A percentile compares a stretch with the other conserved stretches of the same genome.
These are phyloP conservation scores for Pachyseris speciosa DNA, from an alignment of 64 coral and sea anemone genomes.

Conservation along the genomic window DNA sequence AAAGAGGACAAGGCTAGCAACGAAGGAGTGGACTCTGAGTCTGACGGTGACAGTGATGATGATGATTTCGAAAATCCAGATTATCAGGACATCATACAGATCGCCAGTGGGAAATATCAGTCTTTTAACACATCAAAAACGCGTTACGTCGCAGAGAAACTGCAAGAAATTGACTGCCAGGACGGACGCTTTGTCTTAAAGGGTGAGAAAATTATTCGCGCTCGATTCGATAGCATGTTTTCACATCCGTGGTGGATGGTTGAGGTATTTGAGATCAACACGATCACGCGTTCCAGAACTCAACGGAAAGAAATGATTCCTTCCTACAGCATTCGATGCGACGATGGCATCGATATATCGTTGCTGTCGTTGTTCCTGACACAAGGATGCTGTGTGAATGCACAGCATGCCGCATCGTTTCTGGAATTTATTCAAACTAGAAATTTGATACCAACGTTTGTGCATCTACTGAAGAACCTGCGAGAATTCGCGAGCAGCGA, in stretches of 20 bases:
- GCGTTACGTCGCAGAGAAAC: not conserved
- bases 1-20: not conserved
- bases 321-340: not conserved
- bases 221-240: conserved; percentile 15
- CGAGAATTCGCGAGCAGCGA: not conserved
- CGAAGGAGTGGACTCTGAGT: not conserved
- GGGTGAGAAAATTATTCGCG: not conserved
- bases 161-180: not conserved
- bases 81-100: not conserved
- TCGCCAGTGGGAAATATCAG: not conserved
- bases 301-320: not conserved
- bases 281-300: not conserved
- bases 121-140: not conserved
- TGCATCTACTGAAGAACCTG: not conserved
- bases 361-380: conserved; percentile 15
- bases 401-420: not conserved
- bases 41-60: conserved; percentile 3
- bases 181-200: not conserved
- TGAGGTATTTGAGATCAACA: too few relatives aligned
- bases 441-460: not conserved
- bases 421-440: not conserved
- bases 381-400: not conserved
- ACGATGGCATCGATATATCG: conserved; percentile 14
- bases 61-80: conserved; percentile 1
- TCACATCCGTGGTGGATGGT: conserved; percentile 10